Conservation (phyloP, 2,797 vertebrate species). For the Labeo calbasu region DNA sequence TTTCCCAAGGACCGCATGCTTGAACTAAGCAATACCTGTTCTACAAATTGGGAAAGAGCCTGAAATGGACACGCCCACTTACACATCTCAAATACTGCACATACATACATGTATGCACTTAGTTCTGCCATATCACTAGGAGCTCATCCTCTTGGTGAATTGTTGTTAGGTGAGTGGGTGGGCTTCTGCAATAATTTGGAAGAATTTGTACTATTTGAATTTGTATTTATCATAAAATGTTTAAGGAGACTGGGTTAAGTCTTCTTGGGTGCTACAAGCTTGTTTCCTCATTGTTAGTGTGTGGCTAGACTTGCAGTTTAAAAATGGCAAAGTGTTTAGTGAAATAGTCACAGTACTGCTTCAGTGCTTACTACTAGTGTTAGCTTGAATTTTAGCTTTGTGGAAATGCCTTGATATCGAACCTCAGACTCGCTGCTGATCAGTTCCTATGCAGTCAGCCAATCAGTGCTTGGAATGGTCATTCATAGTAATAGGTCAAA, state of each 20-base stretch:
- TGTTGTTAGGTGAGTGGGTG: slow-evolving; percentile 57
- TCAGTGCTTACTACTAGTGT: slow-evolving; percentile 10
- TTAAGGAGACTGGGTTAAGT: slow-evolving; percentile 17
- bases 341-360: slow-evolving; percentile 22
- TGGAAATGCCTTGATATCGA: slow-evolving; percentile 63
- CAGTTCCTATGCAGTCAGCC: slow-evolving; percentile 56
- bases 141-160: slow-evolving; percentile 35
- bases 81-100: slow-evolving; percentile 56
- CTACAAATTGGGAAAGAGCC: slow-evolving; percentile 47
- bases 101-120: slow-evolving; percentile 38
- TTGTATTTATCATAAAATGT: slow-evolving; percentile 70
- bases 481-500: slow-evolving; percentile 53
- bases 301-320: slow-evolving; percentile 8
- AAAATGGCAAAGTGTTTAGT: background rate
- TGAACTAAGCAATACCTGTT: slow-evolving; percentile 70
- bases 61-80: slow-evolving; percentile 40
- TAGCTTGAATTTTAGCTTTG: slow-evolving; percentile 24
- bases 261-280: slow-evolving; percentile 61
- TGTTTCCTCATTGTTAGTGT: slow-evolving; percentile 30
- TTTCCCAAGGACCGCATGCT: slow-evolving; percentile 35
- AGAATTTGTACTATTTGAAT: slow-evolving; percentile 70
- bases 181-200: slow-evolving; percentile 75
- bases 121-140: slow-evolving; percentile 43
- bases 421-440: slow-evolving; percentile 68
- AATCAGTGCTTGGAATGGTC: slow-evolving; percentile 59